Evolutionary conservation across 2,888 invertebrate genomes (phyloP).

Genomic region (Megastigmus dorsalis): DNA sequence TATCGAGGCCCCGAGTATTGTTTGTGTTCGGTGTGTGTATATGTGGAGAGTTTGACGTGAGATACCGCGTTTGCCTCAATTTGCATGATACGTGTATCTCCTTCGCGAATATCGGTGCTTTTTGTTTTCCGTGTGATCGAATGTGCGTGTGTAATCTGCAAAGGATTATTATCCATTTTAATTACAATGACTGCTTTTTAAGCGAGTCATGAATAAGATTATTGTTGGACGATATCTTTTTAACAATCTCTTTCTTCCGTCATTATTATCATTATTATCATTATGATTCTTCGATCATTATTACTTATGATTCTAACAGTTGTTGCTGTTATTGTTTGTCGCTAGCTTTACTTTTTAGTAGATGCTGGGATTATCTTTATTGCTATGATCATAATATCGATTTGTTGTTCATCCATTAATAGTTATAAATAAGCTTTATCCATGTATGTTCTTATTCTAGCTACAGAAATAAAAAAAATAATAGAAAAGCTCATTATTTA

Average conservation of each 20-base stretch:
- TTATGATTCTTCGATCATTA: not conserved
- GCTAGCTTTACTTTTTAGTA: too few relatives aligned
- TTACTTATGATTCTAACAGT: not conserved
- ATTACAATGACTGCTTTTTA: constrained; percentile 26
- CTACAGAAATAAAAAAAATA: too few relatives aligned
- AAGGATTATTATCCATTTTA: constrained; percentile 38
- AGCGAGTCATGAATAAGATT: not conserved
- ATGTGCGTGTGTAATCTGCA: not conserved
- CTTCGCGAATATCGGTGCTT: not conserved
- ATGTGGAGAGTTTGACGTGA: constrained; percentile 5
- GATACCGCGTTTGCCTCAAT: not conserved
- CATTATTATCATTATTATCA: constrained; percentile 4
- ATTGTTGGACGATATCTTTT: constrained; percentile 5
- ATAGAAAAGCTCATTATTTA: too few relatives aligned
- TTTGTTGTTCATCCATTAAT: too few relatives aligned
- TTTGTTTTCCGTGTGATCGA: not conserved
- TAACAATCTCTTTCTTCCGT: not conserved
- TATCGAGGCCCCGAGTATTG: constrained; percentile 25
- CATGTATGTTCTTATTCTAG: too few relatives aligned
- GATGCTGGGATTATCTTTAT: too few relatives aligned
- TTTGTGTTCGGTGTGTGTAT: not conserved
- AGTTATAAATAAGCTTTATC: too few relatives aligned
- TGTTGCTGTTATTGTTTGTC: not conserved
- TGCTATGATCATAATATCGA: too few relatives aligned
- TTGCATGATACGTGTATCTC: constrained; percentile 20